phyloP scores from a whole-genome alignment of 2,113 vertebrate species.

The Casuarius casuarius region DNA sequence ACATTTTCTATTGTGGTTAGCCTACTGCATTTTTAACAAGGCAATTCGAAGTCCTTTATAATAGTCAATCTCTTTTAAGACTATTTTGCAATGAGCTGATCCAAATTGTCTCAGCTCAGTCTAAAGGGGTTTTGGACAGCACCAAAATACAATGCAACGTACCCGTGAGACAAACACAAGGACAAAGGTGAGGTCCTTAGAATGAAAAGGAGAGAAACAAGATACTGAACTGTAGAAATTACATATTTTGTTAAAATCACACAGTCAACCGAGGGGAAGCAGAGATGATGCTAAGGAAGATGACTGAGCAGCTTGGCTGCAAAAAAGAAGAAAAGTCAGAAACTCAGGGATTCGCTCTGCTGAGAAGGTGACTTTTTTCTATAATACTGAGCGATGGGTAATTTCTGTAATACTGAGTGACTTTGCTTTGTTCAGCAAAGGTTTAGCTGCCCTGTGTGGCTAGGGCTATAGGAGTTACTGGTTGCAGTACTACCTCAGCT shows the following conservation, averaged over 20 bases:
- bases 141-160: background rate
- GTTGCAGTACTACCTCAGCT: background rate
- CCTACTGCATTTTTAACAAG: background rate
- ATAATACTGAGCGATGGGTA: background rate
- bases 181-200: background rate
- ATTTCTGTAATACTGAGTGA: too few relatives aligned
- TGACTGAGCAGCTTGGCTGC: background rate
- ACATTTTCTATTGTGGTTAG: background rate
- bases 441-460: background rate
- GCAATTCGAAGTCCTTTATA: background rate
- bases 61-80: background rate
- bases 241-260: background rate
- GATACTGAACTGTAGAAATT: background rate
- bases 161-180: background rate
- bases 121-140: background rate
- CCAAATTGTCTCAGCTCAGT: background rate
- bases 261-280: background rate
- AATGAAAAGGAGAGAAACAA: background rate
- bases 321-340: background rate
- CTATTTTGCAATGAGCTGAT: background rate
- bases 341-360: background rate
- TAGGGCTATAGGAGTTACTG: accelerated
- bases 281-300: background rate
- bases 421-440: background rate
- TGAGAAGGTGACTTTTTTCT: background rate